These are phyloP conservation scores for Tenodera sinensis DNA, from an alignment of 2,888 invertebrate genomes.

Conservation along the genomic window DNA sequence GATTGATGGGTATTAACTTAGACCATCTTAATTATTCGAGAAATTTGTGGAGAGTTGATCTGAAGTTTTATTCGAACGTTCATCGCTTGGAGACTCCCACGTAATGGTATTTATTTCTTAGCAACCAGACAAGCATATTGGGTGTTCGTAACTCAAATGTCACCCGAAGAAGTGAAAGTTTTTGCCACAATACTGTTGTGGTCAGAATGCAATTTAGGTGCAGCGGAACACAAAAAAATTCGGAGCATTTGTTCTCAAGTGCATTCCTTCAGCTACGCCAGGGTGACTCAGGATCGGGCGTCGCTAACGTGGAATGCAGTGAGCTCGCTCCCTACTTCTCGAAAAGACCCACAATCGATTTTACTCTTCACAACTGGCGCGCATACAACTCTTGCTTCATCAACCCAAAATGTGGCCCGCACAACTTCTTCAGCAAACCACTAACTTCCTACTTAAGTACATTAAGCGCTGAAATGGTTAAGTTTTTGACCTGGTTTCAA, in stretches of 20 bases:
- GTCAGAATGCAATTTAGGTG: neutral
- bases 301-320: neutral
- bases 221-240: neutral
- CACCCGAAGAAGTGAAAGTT: neutral
- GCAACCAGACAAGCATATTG: too few species aligned
- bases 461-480: neutral
- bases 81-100: too few species aligned
- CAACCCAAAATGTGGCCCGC: neutral
- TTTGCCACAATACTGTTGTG: neutral
- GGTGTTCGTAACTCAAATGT: too few species aligned
- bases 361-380: neutral
- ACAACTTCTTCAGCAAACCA: neutral
- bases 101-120: too few species aligned
- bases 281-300: neutral
- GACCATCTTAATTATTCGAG: too few species aligned
- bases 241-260: neutral
- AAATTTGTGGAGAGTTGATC: too few species aligned
- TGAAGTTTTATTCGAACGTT: too few species aligned
- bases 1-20: too few species aligned
- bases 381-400: neutral
- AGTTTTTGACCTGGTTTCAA: neutral
- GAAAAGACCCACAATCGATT: neutral
- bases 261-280: neutral
- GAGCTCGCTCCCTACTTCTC: neutral
- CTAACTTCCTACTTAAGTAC: neutral